Percentiles rank a stretch among this genome's conserved stretches.
Evolutionary conservation across 2,113 vertebrate species (phyloP).

Genomic region (Neotragus moschatus): DNA sequence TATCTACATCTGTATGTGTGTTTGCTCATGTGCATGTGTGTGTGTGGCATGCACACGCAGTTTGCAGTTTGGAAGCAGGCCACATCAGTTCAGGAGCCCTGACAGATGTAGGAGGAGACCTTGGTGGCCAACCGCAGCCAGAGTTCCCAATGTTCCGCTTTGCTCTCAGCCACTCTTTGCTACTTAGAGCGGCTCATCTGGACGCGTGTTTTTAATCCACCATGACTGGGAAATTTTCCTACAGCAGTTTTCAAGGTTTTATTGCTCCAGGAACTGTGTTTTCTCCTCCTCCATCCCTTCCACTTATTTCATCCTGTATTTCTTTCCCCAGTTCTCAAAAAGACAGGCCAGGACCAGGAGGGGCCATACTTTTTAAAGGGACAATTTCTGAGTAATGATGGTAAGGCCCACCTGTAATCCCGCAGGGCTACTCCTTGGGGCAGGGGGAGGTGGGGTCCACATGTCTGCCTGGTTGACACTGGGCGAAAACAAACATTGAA

Average conservation of each 20-base stretch:
- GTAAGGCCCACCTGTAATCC: no score
- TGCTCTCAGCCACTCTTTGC: not conserved
- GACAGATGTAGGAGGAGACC: not conserved
- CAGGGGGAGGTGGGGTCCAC: not conserved
- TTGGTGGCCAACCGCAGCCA: not conserved
- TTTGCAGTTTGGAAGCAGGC: not conserved
- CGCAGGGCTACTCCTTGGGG: fast-evolving
- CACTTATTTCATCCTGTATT: not conserved
- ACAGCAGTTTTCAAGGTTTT: not conserved
- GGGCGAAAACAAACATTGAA: not conserved
- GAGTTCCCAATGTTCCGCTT: not conserved
- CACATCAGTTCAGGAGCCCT: not conserved
- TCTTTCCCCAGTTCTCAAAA: not conserved
- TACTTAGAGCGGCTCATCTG: not conserved
- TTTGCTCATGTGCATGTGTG: no score
- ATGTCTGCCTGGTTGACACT: not conserved
- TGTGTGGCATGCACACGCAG: fast-evolving
- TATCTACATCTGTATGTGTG: not conserved
- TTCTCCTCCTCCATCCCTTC: not conserved
- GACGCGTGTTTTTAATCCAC: not conserved
- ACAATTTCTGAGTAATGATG: not conserved
- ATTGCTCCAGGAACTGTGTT: not conserved
- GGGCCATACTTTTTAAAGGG: no score
- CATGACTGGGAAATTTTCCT: not conserved
- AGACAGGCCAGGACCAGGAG: not conserved